Evolutionary conservation across 2,888 invertebrate genomes (phyloP).

Genomic region (Amiota communis): DNA sequence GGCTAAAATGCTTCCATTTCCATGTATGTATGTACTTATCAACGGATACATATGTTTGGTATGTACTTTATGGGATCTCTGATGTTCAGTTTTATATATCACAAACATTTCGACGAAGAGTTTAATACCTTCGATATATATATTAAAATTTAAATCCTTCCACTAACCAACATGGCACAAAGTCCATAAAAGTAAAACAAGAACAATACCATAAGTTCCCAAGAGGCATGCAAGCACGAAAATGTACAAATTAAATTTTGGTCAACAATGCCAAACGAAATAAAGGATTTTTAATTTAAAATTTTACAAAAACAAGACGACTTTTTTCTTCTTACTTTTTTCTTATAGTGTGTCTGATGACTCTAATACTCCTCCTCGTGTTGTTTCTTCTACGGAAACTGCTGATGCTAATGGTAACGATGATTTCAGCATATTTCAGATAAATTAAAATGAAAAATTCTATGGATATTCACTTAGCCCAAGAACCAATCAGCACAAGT

Average conservation of each 20-base stretch:
- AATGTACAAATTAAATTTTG: slow-evolving; percentile 13
- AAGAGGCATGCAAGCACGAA: neutral
- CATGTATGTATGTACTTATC: too few relatives aligned
- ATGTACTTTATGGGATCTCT: too few relatives aligned
- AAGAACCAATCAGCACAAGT: slow-evolving; percentile 4
- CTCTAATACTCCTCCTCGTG: too few relatives aligned
- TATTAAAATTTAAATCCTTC: too few relatives aligned
- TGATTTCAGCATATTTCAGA: slow-evolving; percentile 26
- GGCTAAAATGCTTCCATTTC: too few relatives aligned
- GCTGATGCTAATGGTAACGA: neutral
- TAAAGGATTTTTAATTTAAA: slow-evolving; percentile 19
- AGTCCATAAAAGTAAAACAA: neutral
- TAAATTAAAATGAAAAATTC: slow-evolving; percentile 23
- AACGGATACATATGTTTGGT: too few relatives aligned
- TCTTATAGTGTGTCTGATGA: too few relatives aligned
- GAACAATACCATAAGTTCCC: neutral
- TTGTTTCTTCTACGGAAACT: too few relatives aligned
- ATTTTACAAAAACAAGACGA: neutral
- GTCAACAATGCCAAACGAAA: neutral
- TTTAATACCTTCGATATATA: too few relatives aligned
- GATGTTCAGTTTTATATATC: too few relatives aligned
- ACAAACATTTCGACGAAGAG: too few relatives aligned
- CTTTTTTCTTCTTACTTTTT: too few relatives aligned
- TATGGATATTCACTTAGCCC: slow-evolving; percentile 2
- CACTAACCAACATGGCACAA: neutral